Conservation (phyloP, 2,113 vertebrate species). For the Lynx canadensis region DNA sequence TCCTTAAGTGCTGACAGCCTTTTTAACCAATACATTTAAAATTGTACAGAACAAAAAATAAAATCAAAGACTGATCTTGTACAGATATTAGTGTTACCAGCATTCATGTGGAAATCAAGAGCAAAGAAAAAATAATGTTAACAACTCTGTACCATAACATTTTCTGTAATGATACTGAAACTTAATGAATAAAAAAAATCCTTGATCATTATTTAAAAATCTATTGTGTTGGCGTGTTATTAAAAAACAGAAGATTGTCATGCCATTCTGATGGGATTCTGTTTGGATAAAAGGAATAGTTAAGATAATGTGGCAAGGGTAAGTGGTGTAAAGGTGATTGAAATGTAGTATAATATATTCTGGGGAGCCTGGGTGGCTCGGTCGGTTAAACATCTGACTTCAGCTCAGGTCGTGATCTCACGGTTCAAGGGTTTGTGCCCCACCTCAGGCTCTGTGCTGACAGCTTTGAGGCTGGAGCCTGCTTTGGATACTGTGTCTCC, state of each 20-base stretch:
- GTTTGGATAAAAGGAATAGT: background rate
- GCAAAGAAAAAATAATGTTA: conserved; percentile 97
- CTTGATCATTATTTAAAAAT: conserved; percentile 99
- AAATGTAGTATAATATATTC: background rate
- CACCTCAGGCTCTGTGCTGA: too few relatives aligned
- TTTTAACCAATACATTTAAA: conserved; percentile 99
- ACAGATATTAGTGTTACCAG: conserved; percentile 99
- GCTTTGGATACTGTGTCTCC: too few relatives aligned
- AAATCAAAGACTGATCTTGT: conserved; percentile 98
- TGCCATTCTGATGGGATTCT: background rate
- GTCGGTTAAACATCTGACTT: too few relatives aligned
- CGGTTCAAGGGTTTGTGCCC: too few relatives aligned
- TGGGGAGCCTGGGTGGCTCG: background rate
- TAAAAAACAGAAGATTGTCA: conserved; percentile 61
- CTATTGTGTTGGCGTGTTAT: conserved; percentile 83
- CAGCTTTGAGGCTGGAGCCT: too few relatives aligned
- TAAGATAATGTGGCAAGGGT: background rate
- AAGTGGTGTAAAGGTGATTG: background rate
- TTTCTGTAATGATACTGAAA: conserved; percentile 99
- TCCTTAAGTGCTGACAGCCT: conserved; percentile 99
- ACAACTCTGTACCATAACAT: conserved; percentile 99
- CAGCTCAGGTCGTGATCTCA: too few relatives aligned
- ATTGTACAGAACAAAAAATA: conserved; percentile 97
- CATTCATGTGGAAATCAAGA: conserved; percentile 99
- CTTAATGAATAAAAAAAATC: conserved; percentile 99